phyloP scores from a whole-genome alignment of 2,888 invertebrate genomes.

The Apantesis nais region DNA sequence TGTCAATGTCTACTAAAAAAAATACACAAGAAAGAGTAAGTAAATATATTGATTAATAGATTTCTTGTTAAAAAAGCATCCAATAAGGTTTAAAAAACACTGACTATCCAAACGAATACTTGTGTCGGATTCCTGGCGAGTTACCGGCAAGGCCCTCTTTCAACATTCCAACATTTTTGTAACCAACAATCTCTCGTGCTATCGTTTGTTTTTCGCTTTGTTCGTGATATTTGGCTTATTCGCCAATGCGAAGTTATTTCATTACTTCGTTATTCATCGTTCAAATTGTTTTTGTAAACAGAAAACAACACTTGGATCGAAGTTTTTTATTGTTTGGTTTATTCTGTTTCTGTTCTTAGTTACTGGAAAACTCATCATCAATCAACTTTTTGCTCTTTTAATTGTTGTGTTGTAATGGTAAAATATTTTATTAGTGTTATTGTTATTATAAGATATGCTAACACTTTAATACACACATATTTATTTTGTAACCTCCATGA shows the following conservation, averaged over 20 bases:
- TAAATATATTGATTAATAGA: not conserved
- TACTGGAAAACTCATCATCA: conserved; percentile 34
- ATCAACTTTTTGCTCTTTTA: conserved; percentile 10
- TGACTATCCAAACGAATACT: conserved; percentile 58
- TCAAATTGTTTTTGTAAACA: conserved; percentile 69
- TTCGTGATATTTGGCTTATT: conserved; percentile 70
- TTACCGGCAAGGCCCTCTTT: conserved; percentile 36
- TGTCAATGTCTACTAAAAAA: too few species aligned
- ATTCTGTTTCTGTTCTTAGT: conserved; percentile 44
- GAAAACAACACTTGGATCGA: conserved; percentile 51
- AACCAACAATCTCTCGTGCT: conserved; percentile 60
- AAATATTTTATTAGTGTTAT: not conserved
- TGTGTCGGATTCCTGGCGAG: conserved; percentile 58
- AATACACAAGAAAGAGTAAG: not conserved
- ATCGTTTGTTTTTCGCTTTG: conserved; percentile 69
- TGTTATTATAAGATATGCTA: not conserved
- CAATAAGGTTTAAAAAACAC: too few species aligned
- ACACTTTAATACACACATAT: not conserved
- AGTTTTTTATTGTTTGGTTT: conserved; percentile 50
- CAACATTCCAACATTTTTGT: conserved; percentile 65
- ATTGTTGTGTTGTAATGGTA: not conserved
- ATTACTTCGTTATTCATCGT: conserved; percentile 65
- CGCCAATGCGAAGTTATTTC: conserved; percentile 65
- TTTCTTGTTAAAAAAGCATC: conserved; percentile 38
- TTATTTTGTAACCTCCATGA: not conserved